Evolutionary conservation across 2,797 vertebrate genomes (phyloP).

Genomic region (Carcharodon carcharias): DNA sequence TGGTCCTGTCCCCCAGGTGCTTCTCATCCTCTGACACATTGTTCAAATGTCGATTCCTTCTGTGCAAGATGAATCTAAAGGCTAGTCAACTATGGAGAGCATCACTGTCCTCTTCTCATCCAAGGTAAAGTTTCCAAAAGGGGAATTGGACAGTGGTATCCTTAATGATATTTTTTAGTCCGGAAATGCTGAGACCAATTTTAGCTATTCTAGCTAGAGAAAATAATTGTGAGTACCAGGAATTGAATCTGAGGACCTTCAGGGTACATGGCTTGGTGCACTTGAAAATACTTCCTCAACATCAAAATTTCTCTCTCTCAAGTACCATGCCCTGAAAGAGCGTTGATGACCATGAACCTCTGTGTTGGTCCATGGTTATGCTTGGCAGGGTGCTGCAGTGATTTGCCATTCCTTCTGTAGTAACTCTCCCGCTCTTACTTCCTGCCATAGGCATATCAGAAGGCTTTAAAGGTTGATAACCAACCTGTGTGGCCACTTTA

Average conservation of each 20-base stretch:
- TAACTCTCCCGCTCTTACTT: no score
- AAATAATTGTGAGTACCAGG: neutral
- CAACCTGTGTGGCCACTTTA: no score
- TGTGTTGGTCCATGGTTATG: no score
- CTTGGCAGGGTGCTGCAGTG: no score
- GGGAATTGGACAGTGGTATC: neutral
- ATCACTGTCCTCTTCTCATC: neutral
- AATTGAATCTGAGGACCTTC: neutral
- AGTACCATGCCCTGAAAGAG: no score
- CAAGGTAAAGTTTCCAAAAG: neutral
- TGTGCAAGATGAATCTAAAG: neutral
- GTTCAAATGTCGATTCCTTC: neutral
- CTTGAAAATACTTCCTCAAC: neutral
- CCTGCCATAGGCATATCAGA: no score
- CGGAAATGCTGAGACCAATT: neutral
- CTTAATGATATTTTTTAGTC: neutral
- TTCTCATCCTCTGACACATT: neutral
- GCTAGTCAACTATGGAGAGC: neutral
- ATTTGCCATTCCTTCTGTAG: no score
- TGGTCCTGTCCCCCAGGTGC: neutral
- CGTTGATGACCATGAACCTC: no score
- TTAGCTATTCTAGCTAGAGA: neutral
- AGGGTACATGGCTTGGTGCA: neutral
- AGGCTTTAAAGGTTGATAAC: no score
- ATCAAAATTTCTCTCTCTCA: neutral